Conservation (phyloP, 2,888 invertebrate species). For the Amiota communis region DNA sequence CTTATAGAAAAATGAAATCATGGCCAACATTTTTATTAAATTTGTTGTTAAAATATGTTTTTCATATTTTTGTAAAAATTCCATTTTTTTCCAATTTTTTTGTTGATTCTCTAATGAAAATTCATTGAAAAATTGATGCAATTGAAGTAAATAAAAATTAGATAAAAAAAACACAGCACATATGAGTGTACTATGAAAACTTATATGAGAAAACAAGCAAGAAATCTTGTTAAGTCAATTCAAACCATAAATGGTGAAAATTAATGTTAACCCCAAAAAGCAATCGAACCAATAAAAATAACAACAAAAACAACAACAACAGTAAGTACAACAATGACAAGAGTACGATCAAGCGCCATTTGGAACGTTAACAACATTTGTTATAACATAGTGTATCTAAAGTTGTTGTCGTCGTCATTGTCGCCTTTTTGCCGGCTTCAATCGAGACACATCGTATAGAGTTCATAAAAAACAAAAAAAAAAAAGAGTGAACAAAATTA, state of each 20-base stretch:
- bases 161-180: constrained; percentile 12
- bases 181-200: constrained; percentile 1
- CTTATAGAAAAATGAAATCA: constrained; percentile 47
- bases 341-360: not conserved
- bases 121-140: constrained; percentile 7
- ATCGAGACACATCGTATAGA: too few relatives aligned
- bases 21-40: constrained; percentile 42
- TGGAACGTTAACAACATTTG: not conserved
- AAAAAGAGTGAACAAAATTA: not conserved
- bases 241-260: constrained; percentile 68
- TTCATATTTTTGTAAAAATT: constrained; percentile 56
- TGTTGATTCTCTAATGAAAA: not conserved
- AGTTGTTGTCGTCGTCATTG: too few relatives aligned
- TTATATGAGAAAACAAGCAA: constrained; percentile 45
- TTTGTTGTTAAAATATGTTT: constrained; percentile 48
- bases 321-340: not conserved
- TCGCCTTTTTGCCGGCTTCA: too few relatives aligned
- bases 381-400: not conserved
- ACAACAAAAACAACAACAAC: constrained; percentile 29
- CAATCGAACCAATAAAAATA: constrained; percentile 34
- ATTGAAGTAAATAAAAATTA: constrained; percentile 33
- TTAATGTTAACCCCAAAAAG: constrained; percentile 49
- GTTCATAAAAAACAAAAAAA: not conserved
- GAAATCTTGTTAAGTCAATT: constrained; percentile 65
- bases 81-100: not conserved